These are phyloP conservation scores for Zosterops lateralis DNA, from an alignment of 2,113 vertebrate genomes.

Conservation along the genomic window DNA sequence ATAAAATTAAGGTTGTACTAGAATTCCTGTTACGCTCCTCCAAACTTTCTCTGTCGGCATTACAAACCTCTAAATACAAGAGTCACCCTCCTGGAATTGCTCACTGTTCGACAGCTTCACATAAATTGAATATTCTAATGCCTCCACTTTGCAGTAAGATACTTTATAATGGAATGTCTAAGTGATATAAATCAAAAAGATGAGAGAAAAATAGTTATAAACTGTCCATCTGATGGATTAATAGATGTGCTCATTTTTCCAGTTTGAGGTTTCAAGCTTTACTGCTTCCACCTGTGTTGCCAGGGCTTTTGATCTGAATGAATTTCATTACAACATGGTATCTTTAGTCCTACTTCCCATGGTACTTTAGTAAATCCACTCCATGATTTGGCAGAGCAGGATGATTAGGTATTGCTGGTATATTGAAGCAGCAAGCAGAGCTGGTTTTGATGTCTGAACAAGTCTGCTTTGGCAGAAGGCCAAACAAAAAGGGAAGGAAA, in stretches of 20 bases:
- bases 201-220: background rate
- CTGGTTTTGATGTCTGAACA: conserved; percentile 27
- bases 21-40: background rate
- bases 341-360: background rate
- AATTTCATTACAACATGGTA: background rate
- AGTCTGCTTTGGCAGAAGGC: conserved; percentile 37
- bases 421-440: background rate
- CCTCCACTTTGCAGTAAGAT: background rate
- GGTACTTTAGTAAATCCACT: background rate
- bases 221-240: background rate
- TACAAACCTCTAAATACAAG: background rate
- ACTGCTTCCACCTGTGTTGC: background rate
- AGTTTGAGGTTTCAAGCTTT: background rate
- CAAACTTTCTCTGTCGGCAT: background rate
- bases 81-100: background rate
- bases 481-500: conserved; percentile 44
- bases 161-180: background rate
- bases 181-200: background rate
- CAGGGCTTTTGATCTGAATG: background rate
- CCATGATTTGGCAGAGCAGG: background rate
- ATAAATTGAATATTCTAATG: background rate
- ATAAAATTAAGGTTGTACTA: background rate
- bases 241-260: background rate
- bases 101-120: background rate
- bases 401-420: background rate